Conservation (phyloP, 2,113 vertebrate species). For the Chamaea fasciata region DNA sequence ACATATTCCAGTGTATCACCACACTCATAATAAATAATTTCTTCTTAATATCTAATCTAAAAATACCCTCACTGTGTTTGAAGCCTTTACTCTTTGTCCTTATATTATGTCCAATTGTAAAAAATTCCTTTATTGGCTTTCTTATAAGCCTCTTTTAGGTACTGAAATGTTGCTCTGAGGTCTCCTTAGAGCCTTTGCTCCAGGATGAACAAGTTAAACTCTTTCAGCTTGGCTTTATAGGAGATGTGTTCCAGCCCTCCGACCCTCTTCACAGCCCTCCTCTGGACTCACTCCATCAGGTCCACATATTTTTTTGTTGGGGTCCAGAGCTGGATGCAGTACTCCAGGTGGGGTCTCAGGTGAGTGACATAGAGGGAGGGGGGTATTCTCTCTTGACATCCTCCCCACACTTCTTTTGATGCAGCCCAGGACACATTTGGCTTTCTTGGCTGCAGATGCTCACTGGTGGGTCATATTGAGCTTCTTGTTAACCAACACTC, state of each 20-base stretch:
- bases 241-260: not conserved
- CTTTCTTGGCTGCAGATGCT: not conserved
- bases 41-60: not conserved
- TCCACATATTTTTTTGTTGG: not conserved
- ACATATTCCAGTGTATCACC: not conserved
- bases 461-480: not conserved
- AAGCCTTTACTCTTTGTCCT: not conserved
- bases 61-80: not conserved
- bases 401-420: not conserved
- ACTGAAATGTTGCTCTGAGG: not conserved
- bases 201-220: not conserved
- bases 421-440: not conserved
- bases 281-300: not conserved
- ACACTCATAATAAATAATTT: not conserved
- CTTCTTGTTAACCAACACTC: not conserved
- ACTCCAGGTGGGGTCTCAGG: not conserved
- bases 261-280: not conserved
- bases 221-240: not conserved
- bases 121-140: not conserved
- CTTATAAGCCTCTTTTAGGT: not conserved
- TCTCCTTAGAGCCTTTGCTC: not conserved
- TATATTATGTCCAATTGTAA: not conserved
- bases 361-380: accelerated
- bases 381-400: not conserved
- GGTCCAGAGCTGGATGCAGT: not conserved